These are phyloP conservation scores for Onychomys torridus DNA, from an alignment of 2,797 vertebrate species.

Conservation along the genomic window DNA sequence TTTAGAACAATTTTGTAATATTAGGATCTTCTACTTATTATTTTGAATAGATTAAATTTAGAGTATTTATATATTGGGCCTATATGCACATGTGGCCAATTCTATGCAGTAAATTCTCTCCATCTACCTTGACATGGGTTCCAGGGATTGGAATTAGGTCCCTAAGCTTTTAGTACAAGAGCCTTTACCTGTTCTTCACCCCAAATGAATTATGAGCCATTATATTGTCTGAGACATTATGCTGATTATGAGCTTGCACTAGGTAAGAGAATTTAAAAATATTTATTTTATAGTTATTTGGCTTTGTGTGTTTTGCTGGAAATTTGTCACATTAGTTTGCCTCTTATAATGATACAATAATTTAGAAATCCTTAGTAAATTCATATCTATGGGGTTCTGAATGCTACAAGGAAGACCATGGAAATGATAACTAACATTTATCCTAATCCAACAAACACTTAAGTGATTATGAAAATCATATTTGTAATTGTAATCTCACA, in stretches of 20 bases:
- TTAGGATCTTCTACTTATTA: not conserved
- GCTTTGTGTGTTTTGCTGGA: not conserved
- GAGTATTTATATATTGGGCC: not conserved
- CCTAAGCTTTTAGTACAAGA: not conserved
- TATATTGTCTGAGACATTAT: not conserved
- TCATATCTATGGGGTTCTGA: not conserved
- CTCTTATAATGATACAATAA: not conserved
- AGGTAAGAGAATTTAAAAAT: not conserved
- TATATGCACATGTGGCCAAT: not conserved
- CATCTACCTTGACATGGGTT: not conserved
- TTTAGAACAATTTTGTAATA: conserved; percentile 16
- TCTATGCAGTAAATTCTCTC: not conserved
- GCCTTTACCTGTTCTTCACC: not conserved
- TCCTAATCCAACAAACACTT: not conserved
- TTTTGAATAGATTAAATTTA: not conserved
- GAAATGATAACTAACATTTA: not conserved
- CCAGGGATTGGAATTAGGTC: no score
- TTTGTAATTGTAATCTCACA: not conserved
- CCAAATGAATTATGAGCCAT: not conserved
- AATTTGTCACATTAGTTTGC: not conserved
- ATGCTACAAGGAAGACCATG: not conserved
- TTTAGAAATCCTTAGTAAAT: not conserved
- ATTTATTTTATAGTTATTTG: not conserved
- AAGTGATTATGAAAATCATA: not conserved
- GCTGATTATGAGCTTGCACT: not conserved